Evolutionary conservation across 2,888 invertebrate species (phyloP).

Genomic region (Drosophila picticornis): DNA sequence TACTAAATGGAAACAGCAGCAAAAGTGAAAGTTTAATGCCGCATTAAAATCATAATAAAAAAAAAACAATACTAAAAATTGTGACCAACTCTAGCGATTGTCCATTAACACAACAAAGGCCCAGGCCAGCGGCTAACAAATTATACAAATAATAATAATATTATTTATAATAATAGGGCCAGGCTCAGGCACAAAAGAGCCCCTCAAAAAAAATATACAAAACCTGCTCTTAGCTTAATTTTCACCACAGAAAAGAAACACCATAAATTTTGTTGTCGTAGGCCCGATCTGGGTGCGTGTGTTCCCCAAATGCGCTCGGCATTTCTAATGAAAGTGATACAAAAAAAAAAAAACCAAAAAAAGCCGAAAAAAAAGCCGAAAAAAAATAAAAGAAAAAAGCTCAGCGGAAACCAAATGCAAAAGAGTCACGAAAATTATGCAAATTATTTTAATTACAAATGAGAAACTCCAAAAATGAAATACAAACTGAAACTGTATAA

Average conservation of each 20-base stretch:
- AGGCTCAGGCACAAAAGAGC: conserved; percentile 29
- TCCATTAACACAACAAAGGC: conserved; percentile 71
- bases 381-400: conserved; percentile 14
- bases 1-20: conserved; percentile 66
- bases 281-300: conserved; percentile 43
- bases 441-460: conserved; percentile 79
- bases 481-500: conserved; percentile 9
- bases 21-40: conserved; percentile 85
- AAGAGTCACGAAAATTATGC: conserved; percentile 77
- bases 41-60: conserved; percentile 70
- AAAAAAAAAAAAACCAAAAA: conserved; percentile 15
- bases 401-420: conserved; percentile 53
- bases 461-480: conserved; percentile 56
- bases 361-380: background rate
- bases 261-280: conserved; percentile 73
- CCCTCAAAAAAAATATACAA: conserved; percentile 17
- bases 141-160: conserved; percentile 46
- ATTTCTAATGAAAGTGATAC: conserved; percentile 83
- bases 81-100: conserved; percentile 52
- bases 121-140: conserved; percentile 43
- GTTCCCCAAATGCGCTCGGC: conserved; percentile 9
- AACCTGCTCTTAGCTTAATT: conserved; percentile 19
- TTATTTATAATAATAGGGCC: conserved; percentile 26
- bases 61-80: conserved; percentile 68
- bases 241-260: conserved; percentile 55